Evolutionary conservation across 2,113 vertebrate genomes (phyloP).

Genomic region (Podarcis cretensis): DNA sequence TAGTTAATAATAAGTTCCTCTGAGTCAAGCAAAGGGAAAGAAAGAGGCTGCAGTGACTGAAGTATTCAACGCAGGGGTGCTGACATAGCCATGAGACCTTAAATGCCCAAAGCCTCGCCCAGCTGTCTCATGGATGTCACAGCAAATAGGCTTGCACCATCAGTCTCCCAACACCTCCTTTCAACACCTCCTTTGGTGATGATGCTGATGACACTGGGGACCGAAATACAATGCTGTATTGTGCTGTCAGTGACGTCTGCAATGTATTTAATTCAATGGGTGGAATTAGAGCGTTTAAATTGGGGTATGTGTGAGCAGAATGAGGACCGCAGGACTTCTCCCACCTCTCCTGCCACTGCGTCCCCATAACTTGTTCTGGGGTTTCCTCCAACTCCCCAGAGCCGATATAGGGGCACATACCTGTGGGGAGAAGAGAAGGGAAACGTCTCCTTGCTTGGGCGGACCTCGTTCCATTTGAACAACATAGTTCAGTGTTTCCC

Average conservation of each 20-base stretch:
- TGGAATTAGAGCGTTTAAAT: too few species aligned
- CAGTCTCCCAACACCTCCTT: background rate
- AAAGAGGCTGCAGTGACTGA: background rate
- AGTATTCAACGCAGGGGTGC: background rate
- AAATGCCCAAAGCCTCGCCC: background rate
- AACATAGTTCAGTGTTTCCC: too few species aligned
- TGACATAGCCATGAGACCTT: background rate
- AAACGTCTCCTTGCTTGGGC: too few species aligned
- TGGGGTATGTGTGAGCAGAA: too few species aligned
- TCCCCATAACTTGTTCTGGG: too few species aligned
- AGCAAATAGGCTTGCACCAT: constrained; percentile 15
- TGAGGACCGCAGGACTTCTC: too few species aligned
- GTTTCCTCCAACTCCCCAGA: too few species aligned
- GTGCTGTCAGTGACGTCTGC: background rate
- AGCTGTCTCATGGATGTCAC: background rate
- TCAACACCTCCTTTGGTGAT: background rate
- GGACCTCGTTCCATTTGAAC: too few species aligned
- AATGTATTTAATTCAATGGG: background rate
- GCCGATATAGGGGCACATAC: too few species aligned
- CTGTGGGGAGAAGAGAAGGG: too few species aligned
- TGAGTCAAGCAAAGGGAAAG: background rate
- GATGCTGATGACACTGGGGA: background rate
- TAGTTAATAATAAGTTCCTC: background rate
- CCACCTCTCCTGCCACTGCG: too few species aligned
- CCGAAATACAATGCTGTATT: background rate